Evolutionary conservation across 2,113 vertebrate genomes (phyloP).

Genomic region (Gallinago media): DNA sequence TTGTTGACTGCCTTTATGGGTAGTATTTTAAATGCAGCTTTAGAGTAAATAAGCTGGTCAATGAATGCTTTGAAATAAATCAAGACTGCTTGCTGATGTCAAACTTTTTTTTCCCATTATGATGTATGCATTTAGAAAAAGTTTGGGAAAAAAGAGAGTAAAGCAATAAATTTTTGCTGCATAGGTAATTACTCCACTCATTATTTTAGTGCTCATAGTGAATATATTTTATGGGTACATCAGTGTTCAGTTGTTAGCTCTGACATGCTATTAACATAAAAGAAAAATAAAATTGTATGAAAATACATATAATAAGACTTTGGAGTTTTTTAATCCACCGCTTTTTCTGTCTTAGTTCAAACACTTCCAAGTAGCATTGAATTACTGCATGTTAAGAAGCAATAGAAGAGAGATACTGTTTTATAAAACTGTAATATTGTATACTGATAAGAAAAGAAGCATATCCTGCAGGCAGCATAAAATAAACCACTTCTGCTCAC

Average conservation of each 20-base stretch:
- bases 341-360: not conserved
- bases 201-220: not conserved
- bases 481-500: not conserved
- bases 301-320: not conserved
- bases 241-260: not conserved
- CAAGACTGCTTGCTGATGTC: not conserved
- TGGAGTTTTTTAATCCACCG: rapidly evolving
- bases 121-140: not conserved
- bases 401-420: not conserved
- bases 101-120: not conserved
- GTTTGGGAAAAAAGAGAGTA: not conserved
- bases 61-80: not conserved
- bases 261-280: not conserved
- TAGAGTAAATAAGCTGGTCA: not conserved
- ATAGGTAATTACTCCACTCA: not conserved
- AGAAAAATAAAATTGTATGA: not conserved
- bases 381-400: not conserved
- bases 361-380: not conserved
- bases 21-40: not conserved
- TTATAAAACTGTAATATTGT: not conserved
- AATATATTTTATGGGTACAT: not conserved
- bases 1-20: not conserved
- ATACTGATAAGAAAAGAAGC: not conserved
- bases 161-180: not conserved
- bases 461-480: not conserved